These are phyloP conservation scores for Brachionus sp. DNA, from an alignment of 1,140 invertebrate species.

Conservation along the genomic window DNA sequence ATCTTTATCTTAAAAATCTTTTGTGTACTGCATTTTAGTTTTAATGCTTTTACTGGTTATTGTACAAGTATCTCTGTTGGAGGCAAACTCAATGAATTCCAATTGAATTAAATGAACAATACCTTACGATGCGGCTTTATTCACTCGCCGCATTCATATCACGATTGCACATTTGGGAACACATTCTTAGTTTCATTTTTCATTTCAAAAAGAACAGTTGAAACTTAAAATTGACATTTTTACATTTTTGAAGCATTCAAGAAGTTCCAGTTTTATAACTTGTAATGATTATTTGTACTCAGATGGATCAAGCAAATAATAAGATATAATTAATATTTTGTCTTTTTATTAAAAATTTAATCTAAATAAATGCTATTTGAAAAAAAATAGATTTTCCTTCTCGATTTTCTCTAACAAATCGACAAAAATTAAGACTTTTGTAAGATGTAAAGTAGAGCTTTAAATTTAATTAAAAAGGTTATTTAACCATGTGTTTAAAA, in stretches of 20 bases:
- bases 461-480: no score
- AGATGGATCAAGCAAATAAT: no score
- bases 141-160: not conserved
- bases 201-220: not conserved
- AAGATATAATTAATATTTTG: no score
- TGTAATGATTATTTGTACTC: no score
- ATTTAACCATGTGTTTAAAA: no score
- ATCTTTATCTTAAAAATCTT: not conserved
- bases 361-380: no score
- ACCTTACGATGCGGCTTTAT: not conserved
- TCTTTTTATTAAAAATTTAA: no score
- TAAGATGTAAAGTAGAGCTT: no score
- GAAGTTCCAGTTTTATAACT: no score
- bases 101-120: conserved; percentile 11
- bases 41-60: not conserved
- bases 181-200: not conserved
- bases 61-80: not conserved
- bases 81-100: not conserved
- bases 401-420: no score
- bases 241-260: not conserved
- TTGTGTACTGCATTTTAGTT: not conserved
- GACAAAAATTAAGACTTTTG: no score
- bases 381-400: no score
- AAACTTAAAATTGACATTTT: not conserved
- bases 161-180: not conserved